A percentile compares a stretch with the other conserved stretches of the same genome.
phyloP scores from a whole-genome alignment of 2,113 vertebrate genomes.

The Mixornis gularis region DNA sequence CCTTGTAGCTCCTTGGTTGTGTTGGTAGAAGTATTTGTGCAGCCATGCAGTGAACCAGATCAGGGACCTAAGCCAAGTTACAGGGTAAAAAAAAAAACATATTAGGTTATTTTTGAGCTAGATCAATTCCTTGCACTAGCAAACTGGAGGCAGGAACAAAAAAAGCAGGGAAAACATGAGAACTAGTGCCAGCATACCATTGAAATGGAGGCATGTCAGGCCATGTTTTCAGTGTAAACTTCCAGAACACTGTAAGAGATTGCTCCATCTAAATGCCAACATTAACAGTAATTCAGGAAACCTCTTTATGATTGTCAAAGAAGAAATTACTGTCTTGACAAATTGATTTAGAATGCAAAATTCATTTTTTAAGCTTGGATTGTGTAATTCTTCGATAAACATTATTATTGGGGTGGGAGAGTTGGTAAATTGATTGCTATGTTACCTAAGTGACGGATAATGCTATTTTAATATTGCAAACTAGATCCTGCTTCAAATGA shows the following conservation, averaged over 20 bases:
- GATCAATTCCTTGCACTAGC: not conserved
- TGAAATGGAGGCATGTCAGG: constrained; percentile 11
- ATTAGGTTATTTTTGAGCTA: constrained; percentile 2
- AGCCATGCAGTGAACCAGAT: constrained; percentile 10
- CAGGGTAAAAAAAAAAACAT: not conserved
- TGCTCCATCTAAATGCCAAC: not conserved
- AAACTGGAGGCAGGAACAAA: not conserved
- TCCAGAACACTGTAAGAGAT: not conserved
- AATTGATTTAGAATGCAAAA: not conserved
- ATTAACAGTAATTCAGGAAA: not conserved
- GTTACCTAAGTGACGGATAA: not conserved
- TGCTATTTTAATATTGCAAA: not conserved
- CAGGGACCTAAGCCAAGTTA: constrained; percentile 14
- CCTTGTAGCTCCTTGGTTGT: not conserved
- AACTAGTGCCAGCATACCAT: not conserved
- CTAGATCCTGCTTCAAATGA: not conserved
- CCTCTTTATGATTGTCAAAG: not conserved
- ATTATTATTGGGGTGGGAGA: not conserved
- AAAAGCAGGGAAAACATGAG: not conserved
- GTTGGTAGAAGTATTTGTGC: constrained; percentile 21
- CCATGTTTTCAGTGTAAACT: constrained; percentile 19
- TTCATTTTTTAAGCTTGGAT: not conserved
- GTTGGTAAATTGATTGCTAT: not conserved
- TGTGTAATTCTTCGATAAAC: not conserved
- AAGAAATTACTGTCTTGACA: constrained; percentile 3